Base-by-base conservation (phyloP, 2,888 invertebrate species). In the Coelopa pilipes region DNA sequence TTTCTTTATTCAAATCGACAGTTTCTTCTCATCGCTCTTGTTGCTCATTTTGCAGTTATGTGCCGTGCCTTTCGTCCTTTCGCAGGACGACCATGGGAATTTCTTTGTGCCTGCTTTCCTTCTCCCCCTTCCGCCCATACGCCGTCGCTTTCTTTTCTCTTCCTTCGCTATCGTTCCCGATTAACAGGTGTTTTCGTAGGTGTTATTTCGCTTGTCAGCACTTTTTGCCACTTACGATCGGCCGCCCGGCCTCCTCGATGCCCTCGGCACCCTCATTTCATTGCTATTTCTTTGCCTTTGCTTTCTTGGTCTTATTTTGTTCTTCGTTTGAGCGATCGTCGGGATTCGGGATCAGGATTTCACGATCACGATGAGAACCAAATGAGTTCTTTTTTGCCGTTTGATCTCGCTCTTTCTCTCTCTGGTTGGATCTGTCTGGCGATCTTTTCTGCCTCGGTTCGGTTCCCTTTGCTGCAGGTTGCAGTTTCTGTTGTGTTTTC, bases 261-360 rank as follows among this genome's bases (percentile, higher is more conserved):
- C 34, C 34, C 34, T 34, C 34, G 34, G 7, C 7, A 34, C 34
- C 34, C 34, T 34, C 4, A 50, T 50, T 49, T 66, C 53, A 47
- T 70, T 73, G 59, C 15, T 49, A 17, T 19, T 46, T 70, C 53
- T 13, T 69, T 72, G 4, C 2, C 34, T 66, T 59, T 24, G 45
- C 57, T 68, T 24, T 73, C 55, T 12, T 47, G 12, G 47, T 55
- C 34, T 71, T 71, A 15, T 4, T 50, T 34, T 12, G 50, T 1
- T 65, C 9, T 50, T 60, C 55, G 49, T 77, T 81, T 82, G 82
- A 82, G 81, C 82, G 82, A 82, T 83, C 81, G 78, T 79, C 79
- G 79, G n/a, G n/a, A n/a, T n/a, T n/a, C n/a, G n/a, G n/a, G n/a
- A n/a, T 81, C 79, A 78, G 79, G 76, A 80, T 13, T 57, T 57